phyloP scores from a whole-genome alignment of 2,797 vertebrate genomes.

The Erpetoichthys calabaricus region DNA sequence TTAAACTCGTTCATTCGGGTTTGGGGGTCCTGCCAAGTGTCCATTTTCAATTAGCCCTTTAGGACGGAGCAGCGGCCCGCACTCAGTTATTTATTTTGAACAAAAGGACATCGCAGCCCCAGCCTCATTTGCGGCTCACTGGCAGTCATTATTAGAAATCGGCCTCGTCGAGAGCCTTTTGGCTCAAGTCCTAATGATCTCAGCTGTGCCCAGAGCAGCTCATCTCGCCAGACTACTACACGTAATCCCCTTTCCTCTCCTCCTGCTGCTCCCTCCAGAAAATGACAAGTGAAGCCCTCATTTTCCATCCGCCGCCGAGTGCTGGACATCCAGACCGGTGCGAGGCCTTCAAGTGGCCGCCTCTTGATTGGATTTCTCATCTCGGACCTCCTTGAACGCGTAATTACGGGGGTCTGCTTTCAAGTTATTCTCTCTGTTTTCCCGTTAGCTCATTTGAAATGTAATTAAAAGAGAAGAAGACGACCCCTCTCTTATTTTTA shows the following conservation, averaged over 20 bases:
- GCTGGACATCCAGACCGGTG: not conserved
- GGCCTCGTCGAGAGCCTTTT: not conserved
- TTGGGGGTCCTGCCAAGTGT: too few species aligned
- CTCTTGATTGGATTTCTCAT: not conserved
- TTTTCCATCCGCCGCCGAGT: not conserved
- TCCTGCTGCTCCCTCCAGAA: not conserved
- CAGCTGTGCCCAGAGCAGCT: constrained; percentile 1
- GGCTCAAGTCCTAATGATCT: constrained; percentile 2
- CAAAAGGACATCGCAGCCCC: too few species aligned
- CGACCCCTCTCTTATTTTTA: too few species aligned
- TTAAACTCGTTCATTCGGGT: too few species aligned
- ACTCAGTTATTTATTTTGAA: too few species aligned
- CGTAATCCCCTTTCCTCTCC: not conserved
- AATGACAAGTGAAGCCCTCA: not conserved
- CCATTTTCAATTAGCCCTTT: too few species aligned
- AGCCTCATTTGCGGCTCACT: not conserved
- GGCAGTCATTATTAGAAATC: not conserved
- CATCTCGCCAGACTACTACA: constrained; percentile 3
- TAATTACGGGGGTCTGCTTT: not conserved
- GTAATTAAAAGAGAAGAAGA: too few species aligned
- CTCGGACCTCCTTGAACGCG: not conserved
- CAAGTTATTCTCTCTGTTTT: too few species aligned
- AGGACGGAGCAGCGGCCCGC: too few species aligned
- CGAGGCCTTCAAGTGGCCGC: not conserved
- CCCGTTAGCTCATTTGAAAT: too few species aligned